Evolutionary conservation across 2,888 invertebrate genomes (phyloP), one percentile per base, ranked within the genome.

Genomic region (Gandaritis pyraliata): DNA sequence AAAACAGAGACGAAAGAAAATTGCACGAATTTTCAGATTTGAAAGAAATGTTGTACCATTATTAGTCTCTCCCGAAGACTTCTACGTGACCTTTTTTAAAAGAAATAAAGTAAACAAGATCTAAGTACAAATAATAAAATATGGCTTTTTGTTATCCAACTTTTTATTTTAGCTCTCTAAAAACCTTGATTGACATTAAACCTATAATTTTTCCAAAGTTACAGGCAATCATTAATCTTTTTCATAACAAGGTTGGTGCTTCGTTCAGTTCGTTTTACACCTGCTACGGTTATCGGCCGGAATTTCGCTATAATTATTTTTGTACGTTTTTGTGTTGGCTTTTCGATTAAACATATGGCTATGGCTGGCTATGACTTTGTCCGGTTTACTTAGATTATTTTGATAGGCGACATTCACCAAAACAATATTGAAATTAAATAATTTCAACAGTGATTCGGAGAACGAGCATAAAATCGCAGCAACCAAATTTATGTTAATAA

Each of bases 401-500:
- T 33, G 8, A 33, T 33, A 33, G 8, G 33, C 8, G 8, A 33
- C 33, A 10, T 33, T 16, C 2, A 1, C 10, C 23, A 29, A 47
- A 51, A 58, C 33, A 55, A 50, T 51, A 46, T 58, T 58, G 18
- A 45, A 64, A 16, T 4, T 16, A 70, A 72, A 72, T 63, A 72
- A 72, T 74, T 75, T 74, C 68, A 18, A 29, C 45, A 38, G n/a
- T 52, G 45, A 60, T 49, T 58, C 45, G 30, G 56, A 29, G 43
- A 64, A 73, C 73, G 76, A 76, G 79, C 78, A 84, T 83, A 83
- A 87, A 71, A 88, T 85, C 80, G 78, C 73, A 70, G 78, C 78
- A 84, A 84, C 83, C 81, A 85, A 86, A 87, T 85, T 88, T 87
- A 88, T 88, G 88, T 86, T 87, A 88, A 88, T 88, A 86, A 85